A percentile compares a stretch with the other conserved stretches of the same genome.
Conservation (phyloP, 1,140 invertebrate species). For the Leptinotarsa defecta region DNA sequence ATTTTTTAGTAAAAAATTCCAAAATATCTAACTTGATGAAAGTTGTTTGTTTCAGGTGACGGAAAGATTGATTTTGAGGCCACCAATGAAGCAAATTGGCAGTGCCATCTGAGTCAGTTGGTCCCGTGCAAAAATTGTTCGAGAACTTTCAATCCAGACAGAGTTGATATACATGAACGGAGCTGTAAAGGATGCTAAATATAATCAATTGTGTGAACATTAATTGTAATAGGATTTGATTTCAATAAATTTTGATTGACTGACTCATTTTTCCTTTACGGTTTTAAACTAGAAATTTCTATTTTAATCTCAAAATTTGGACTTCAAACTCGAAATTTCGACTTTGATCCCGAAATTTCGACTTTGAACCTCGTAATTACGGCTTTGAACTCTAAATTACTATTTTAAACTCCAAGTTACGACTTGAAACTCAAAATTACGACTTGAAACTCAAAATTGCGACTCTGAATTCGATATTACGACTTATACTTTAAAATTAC, state of each 20-base stretch:
- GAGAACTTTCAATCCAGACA: slow-evolving; percentile 73
- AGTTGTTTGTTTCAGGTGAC: slow-evolving; percentile 36
- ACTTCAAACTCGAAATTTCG: not conserved
- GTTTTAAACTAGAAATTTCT: not conserved
- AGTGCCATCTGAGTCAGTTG: slow-evolving; percentile 62
- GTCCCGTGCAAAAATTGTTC: slow-evolving; percentile 70
- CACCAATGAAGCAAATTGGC: slow-evolving; percentile 64
- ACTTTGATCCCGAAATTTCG: not conserved
- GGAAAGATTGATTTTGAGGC: slow-evolving; percentile 61
- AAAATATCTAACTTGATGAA: too few species aligned
- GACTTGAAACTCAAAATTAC: not conserved
- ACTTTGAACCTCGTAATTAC: not conserved
- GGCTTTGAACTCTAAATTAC: not conserved
- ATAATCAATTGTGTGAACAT: not conserved
- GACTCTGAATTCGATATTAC: not conserved
- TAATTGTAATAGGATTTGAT: not conserved
- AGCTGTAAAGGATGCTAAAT: slow-evolving; percentile 60
- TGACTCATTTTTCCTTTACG: not conserved
- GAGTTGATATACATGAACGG: slow-evolving; percentile 68
- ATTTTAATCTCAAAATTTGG: not conserved
- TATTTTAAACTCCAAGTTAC: too few species aligned
- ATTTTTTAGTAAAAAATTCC: too few species aligned
- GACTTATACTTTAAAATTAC: too few species aligned
- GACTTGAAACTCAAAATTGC: not conserved
- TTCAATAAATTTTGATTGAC: not conserved